phyloP scores from a whole-genome alignment of 2,113 vertebrate genomes.

The Oreocharis arfaki region DNA sequence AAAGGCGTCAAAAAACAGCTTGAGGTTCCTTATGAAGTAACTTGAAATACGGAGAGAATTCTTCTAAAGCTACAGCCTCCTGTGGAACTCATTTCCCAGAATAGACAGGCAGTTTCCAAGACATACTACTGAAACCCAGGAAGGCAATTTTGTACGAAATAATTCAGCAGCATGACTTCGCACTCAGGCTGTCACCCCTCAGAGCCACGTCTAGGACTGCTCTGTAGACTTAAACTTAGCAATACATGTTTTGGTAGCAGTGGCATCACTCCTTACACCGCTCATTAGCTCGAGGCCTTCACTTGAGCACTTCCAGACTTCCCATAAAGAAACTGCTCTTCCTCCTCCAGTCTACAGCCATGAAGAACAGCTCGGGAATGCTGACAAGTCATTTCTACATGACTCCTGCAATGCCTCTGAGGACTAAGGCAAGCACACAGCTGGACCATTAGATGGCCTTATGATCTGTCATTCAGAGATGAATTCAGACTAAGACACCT shows the following conservation, averaged over 20 bases:
- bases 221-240: background rate
- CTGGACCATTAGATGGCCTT: background rate
- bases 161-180: background rate
- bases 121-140: background rate
- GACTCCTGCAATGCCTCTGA: background rate
- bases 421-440: background rate
- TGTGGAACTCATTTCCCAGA: background rate
- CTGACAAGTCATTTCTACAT: background rate
- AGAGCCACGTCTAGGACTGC: background rate
- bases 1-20: background rate
- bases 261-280: background rate
- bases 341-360: background rate
- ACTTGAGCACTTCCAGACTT: background rate
- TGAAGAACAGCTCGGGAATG: background rate
- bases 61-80: background rate
- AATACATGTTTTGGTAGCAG: fast-evolving
- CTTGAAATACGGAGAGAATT: background rate
- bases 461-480: background rate
- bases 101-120: background rate
- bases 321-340: background rate
- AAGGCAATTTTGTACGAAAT: background rate
- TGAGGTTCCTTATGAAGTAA: background rate
- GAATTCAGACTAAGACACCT: background rate
- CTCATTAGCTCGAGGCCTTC: background rate
- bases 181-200: background rate